Percentiles rank a stretch among this genome's conserved stretches.
These are phyloP conservation scores for Vanessa tameamea DNA, from an alignment of 1,140 invertebrate genomes.

Conservation along the genomic window DNA sequence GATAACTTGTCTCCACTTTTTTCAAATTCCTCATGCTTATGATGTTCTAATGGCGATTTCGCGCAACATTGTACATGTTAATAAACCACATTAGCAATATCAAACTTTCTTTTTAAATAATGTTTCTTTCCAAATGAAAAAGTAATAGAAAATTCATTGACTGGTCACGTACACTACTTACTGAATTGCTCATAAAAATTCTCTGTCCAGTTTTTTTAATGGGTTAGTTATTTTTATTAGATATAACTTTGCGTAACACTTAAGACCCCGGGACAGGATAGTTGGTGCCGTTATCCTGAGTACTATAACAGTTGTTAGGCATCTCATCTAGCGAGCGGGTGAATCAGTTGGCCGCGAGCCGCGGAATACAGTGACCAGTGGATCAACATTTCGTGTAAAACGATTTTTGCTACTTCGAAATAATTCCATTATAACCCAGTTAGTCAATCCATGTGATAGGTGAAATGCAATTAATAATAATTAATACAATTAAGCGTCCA, in stretches of 20 bases:
- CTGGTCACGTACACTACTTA: neutral
- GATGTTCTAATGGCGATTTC: neutral
- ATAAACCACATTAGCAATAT: too few species aligned
- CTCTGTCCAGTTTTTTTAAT: neutral
- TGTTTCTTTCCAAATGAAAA: too few species aligned
- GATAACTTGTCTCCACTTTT: constrained; percentile 28
- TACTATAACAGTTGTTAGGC: constrained; percentile 17
- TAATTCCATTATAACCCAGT: neutral
- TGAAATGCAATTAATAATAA: neutral
- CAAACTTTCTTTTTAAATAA: too few species aligned
- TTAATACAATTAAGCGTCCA: neutral
- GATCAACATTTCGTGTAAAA: neutral
- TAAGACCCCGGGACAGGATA: constrained; percentile 25
- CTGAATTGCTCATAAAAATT: neutral
- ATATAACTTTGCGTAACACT: neutral
- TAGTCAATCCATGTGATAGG: neutral
- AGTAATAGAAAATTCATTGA: too few species aligned
- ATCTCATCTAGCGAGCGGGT: constrained; percentile 19
- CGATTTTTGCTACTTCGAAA: neutral
- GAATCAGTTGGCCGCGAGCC: constrained; percentile 15
- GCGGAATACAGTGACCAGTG: constrained; percentile 8
- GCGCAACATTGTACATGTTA: neutral
- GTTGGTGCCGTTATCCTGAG: constrained; percentile 29
- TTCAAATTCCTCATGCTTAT: constrained; percentile 1
- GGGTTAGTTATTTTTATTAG: neutral